Percentiles rank a stretch among this genome's conserved stretches.
Conservation (phyloP, 2,888 invertebrate genomes). For the Neria commutata region DNA sequence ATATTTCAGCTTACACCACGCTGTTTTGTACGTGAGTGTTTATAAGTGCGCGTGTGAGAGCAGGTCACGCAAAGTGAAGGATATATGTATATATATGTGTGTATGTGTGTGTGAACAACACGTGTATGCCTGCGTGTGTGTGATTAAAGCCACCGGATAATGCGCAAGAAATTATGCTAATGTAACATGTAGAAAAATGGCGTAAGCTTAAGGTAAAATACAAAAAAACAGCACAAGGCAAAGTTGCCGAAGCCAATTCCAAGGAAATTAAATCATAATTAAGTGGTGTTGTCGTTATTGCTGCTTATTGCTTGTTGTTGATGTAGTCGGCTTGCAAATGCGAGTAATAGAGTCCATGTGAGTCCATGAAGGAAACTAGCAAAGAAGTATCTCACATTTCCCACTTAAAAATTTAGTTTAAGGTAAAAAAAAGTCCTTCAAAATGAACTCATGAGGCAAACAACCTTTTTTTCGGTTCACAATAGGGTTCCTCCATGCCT, state of each 20-base stretch:
- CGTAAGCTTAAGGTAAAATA: not conserved
- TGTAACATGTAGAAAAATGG: slow-evolving; percentile 5
- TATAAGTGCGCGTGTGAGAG: not conserved
- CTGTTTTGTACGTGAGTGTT: too few relatives aligned
- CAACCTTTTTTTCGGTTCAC: too few relatives aligned
- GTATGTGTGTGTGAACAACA: not conserved
- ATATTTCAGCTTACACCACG: too few relatives aligned
- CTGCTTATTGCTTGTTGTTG: not conserved
- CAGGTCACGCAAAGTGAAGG: not conserved
- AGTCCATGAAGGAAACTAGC: too few relatives aligned
- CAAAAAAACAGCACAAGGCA: not conserved
- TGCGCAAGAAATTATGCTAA: slow-evolving; percentile 7
- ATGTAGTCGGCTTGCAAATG: not conserved
- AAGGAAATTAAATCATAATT: not conserved
- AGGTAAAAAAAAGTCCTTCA: too few relatives aligned
- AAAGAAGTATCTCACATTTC: too few relatives aligned
- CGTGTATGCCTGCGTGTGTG: not conserved
- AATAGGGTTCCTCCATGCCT: too few relatives aligned
- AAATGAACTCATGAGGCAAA: too few relatives aligned
- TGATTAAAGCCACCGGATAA: not conserved
- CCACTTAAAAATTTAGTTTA: too few relatives aligned
- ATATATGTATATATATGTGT: not conserved
- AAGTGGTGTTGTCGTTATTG: too few relatives aligned
- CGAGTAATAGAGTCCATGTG: too few relatives aligned
- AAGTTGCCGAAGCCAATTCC: not conserved